These are phyloP conservation scores for Glyphotaelius pellucidus DNA, from an alignment of 2,888 invertebrate species.

Conservation along the genomic window DNA sequence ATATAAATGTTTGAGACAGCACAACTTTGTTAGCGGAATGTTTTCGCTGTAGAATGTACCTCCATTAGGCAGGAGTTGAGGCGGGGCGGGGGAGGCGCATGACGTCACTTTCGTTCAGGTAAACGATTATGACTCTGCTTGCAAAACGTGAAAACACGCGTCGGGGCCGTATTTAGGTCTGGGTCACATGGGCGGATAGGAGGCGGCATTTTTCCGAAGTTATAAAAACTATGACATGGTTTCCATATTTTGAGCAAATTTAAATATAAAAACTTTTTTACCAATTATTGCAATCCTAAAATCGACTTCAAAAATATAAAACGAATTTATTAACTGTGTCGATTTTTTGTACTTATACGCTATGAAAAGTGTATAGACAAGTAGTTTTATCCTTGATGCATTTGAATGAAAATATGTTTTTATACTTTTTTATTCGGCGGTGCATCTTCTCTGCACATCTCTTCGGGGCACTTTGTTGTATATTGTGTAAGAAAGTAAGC, in stretches of 20 bases:
- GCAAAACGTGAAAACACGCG: not conserved
- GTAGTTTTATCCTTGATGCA: too few relatives aligned
- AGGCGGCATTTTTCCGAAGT: not conserved
- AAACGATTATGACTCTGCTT: constrained; percentile 2
- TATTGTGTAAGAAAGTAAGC: too few relatives aligned
- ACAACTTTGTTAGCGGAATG: not conserved
- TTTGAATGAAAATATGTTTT: too few relatives aligned
- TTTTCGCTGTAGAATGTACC: not conserved
- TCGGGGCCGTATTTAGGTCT: not conserved
- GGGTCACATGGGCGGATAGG: not conserved
- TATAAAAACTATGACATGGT: not conserved
- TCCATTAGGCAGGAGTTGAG: not conserved
- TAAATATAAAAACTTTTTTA: too few relatives aligned
- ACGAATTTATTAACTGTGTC: too few relatives aligned
- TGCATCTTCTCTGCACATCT: too few relatives aligned
- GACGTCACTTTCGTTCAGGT: not conserved
- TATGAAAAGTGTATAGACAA: too few relatives aligned
- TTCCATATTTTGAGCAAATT: not conserved
- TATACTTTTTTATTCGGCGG: too few relatives aligned
- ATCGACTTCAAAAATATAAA: too few relatives aligned
- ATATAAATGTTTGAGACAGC: not conserved
- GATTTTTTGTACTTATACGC: too few relatives aligned
- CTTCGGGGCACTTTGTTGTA: too few relatives aligned
- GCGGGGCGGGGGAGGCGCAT: not conserved
- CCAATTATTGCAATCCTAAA: too few relatives aligned